Conservation (phyloP, 2,888 invertebrate species). For the Drosophila heteroneura region DNA sequence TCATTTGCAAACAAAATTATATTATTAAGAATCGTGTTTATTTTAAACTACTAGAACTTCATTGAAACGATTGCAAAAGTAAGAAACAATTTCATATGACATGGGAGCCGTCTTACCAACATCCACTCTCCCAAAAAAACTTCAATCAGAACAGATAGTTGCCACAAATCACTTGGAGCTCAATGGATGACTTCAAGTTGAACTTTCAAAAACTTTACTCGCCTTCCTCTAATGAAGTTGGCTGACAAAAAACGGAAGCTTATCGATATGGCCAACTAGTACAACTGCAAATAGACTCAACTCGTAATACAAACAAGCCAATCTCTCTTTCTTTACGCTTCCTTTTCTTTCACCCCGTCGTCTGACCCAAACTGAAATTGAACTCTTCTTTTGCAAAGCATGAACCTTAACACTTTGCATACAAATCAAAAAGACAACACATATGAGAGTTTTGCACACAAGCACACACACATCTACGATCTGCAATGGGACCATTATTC, state of each 20-base stretch:
- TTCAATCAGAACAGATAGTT: slow-evolving; percentile 26
- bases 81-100: background rate
- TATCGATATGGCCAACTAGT: slow-evolving; percentile 75
- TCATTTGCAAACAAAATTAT: background rate
- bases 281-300: slow-evolving; percentile 59
- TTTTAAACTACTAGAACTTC: background rate
- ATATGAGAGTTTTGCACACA: slow-evolving; percentile 29
- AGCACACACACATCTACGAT: slow-evolving; percentile 50
- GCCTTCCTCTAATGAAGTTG: slow-evolving; percentile 65
- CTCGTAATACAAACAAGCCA: slow-evolving; percentile 64
- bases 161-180: slow-evolving; percentile 46
- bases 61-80: background rate
- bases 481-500: slow-evolving; percentile 78
- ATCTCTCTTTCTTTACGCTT: slow-evolving; percentile 34
- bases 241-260: slow-evolving; percentile 57
- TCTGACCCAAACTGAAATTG: slow-evolving; percentile 63
- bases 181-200: slow-evolving; percentile 37
- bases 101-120: background rate
- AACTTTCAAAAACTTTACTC: slow-evolving; percentile 57
- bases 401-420: slow-evolving; percentile 76
- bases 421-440: slow-evolving; percentile 72
- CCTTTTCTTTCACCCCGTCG: slow-evolving; percentile 12
- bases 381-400: slow-evolving; percentile 60
- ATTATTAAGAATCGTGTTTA: background rate
- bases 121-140: background rate